Base-by-base conservation (phyloP, 53 echinoderm and acorn worm genomes). In the Mesocentrotus franciscanus region DNA sequence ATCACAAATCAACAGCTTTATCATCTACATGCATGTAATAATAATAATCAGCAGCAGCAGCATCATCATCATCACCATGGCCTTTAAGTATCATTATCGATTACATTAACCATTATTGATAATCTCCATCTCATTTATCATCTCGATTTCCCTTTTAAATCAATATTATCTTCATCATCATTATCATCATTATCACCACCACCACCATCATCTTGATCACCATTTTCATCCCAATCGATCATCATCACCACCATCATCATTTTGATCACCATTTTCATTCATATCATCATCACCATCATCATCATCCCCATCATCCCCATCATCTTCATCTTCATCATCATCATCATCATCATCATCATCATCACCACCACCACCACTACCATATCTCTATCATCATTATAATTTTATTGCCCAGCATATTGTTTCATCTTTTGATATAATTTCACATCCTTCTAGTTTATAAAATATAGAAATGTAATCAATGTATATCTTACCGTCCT, bases 401-500 rank as follows among this genome's bases (percentile, higher is more conserved):
- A 8, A 85, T 85, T 22, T 7, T 74, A 22, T 7, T 74, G 17
- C 15, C n/a, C 74, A 74, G 4, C 74, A 74, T 39, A 39, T 39
- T 39, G 39, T 39, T 39, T 74, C 74, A 74, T 74, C 74, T 17
- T 22, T 61, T 14, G 16, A 64, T 18, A 62, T 18, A 62, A 16
- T 10, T n/a, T 49, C 49, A 49, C 49, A 49, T 49, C 49, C 49
- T 49, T 49, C 49, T 49, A 4, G 49, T 49, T n/a, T n/a, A 7
- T 49, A 49, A 49, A 39, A 49, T 4, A 49, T 49, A 49, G 0
- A 13, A n/a, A 84, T 87, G 1, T n/a, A 59, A 49, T 0, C 14
- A n/a, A 84, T 87, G 1, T n/a, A 59, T 58, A 33, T 61, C 98
- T 98, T 95, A 97, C 98, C 68, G 97, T 98, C 93, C 98, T 97